A percentile compares a stretch with the other conserved stretches of the same genome.
Conservation (phyloP, 2,797 vertebrate species). For the Melopsittacus undulatus region DNA sequence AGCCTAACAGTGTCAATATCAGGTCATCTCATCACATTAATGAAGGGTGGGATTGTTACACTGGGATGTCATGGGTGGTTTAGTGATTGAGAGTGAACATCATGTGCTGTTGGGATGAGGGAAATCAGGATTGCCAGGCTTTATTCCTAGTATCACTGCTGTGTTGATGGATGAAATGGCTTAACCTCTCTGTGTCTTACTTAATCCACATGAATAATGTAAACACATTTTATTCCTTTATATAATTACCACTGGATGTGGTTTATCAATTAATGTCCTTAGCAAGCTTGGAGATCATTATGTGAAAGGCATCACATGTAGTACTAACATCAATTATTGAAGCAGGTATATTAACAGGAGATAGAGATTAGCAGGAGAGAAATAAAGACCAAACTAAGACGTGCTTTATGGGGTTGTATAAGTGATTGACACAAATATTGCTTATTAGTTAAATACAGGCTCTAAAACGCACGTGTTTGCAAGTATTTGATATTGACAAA, state of each 20-base stretch:
- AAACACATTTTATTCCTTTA: neutral
- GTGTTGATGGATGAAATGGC: neutral
- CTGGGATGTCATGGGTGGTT: neutral
- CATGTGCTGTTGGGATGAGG: rapidly evolving
- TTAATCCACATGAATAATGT: neutral
- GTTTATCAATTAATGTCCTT: neutral
- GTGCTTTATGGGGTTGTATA: neutral
- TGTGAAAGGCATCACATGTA: neutral
- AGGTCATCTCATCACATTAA: neutral
- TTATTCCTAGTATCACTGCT: neutral
- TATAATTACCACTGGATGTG: neutral
- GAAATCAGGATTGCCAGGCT: neutral
- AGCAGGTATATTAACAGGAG: neutral
- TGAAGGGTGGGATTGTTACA: neutral
- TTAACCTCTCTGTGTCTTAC: neutral
- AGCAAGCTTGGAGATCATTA: neutral
- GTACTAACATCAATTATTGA: neutral
- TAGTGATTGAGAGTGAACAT: neutral
- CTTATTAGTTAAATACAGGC: neutral
- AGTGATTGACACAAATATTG: neutral
- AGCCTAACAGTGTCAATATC: neutral
- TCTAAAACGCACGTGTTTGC: neutral
- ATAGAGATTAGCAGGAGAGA: neutral
- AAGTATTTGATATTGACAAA: neutral
- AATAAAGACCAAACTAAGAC: neutral